A percentile compares a stretch with the other conserved stretches of the same genome.
phyloP scores from a whole-genome alignment of 2,888 invertebrate species.

The Loripinus fragilis region DNA sequence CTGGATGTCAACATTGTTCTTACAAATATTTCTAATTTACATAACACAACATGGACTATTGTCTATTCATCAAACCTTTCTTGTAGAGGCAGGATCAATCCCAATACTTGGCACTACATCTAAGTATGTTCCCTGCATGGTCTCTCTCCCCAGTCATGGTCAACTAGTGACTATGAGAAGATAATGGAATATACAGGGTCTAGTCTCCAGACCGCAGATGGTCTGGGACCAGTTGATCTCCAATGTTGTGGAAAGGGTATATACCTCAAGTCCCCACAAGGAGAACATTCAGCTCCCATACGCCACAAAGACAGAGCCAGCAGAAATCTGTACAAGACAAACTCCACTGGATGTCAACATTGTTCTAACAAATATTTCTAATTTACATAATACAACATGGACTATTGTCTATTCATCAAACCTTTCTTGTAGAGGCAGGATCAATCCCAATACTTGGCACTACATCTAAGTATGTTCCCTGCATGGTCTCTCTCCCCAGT shows the following conservation, averaged over 20 bases:
- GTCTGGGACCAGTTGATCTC: slow-evolving; percentile 21
- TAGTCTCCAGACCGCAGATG: neutral
- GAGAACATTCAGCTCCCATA: slow-evolving; percentile 15
- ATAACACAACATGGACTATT: no score
- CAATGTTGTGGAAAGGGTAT: slow-evolving; percentile 20
- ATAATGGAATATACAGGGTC: slow-evolving; percentile 20
- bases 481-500: slow-evolving; percentile 18
- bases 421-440: no score
- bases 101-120: no score
- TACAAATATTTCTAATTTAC: no score
- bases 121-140: slow-evolving; percentile 12
- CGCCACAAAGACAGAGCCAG: slow-evolving; percentile 15
- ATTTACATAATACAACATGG: no score
- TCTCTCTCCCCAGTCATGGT: slow-evolving; percentile 14
- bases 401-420: no score
- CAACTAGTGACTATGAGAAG: slow-evolving; percentile 16
- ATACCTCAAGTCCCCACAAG: slow-evolving; percentile 20
- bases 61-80: no score
- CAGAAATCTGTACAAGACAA: slow-evolving; percentile 11
- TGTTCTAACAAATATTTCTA: neutral
- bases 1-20: no score
- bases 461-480: no score
- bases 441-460: no score
- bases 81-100: no score
- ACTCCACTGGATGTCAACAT: slow-evolving; percentile 12